These are phyloP conservation scores for Serinus canaria DNA, from an alignment of 2,113 vertebrate species.

Conservation along the genomic window DNA sequence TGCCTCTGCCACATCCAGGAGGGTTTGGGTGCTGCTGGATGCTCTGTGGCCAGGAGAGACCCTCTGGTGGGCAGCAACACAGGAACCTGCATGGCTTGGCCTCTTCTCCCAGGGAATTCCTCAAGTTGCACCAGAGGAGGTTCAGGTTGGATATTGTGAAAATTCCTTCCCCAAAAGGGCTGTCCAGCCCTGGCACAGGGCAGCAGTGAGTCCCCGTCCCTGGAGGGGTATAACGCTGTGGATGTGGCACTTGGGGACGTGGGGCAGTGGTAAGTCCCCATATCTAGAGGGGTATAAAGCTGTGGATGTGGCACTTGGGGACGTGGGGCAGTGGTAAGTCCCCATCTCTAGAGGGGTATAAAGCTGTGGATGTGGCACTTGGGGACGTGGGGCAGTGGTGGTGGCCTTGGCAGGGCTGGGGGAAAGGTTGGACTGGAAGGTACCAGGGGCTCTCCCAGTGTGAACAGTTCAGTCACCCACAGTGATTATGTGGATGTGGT, in stretches of 20 bases:
- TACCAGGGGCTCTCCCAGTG: neutral
- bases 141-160: neutral
- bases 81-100: fast-evolving
- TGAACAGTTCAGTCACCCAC: neutral
- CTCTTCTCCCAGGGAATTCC: neutral
- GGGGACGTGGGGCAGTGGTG: neutral
- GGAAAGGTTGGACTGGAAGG: neutral
- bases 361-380: neutral
- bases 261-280: neutral
- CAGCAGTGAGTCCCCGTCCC: neutral
- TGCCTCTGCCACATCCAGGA: neutral
- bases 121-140: too few species aligned
- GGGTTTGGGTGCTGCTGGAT: neutral
- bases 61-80: fast-evolving
- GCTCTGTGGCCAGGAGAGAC: neutral
- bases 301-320: neutral
- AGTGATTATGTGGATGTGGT: neutral
- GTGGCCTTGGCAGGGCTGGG: neutral
- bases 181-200: neutral
- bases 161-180: neutral
- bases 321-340: neutral
- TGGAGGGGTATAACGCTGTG: neutral
- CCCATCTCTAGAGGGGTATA: neutral
- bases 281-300: neutral
- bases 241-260: neutral